These are phyloP conservation scores for Anguilla anguilla DNA, from an alignment of 2,797 vertebrate species.

Conservation along the genomic window DNA sequence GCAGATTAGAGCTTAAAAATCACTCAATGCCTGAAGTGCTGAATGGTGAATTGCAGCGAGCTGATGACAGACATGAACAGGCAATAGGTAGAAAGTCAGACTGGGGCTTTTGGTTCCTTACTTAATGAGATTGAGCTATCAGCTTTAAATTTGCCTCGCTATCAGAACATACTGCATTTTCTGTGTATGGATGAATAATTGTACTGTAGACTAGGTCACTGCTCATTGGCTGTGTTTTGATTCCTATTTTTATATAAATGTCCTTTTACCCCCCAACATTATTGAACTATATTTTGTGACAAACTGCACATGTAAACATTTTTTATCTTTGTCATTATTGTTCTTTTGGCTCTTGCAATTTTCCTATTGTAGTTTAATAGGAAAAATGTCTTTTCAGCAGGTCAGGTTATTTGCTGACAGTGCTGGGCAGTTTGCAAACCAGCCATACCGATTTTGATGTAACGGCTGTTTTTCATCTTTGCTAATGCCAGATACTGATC, in stretches of 20 bases:
- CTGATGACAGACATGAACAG: neutral
- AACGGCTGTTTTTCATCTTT: neutral
- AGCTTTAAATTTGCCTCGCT: neutral
- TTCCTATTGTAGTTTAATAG: neutral
- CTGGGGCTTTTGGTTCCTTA: neutral
- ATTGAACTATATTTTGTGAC: no score
- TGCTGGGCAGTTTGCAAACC: neutral
- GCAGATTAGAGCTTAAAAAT: slow-evolving; percentile 23
- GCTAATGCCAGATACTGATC: neutral
- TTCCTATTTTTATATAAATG: neutral
- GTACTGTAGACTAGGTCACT: neutral
- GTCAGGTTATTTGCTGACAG: no score
- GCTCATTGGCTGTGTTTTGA: neutral
- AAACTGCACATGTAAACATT: neutral
- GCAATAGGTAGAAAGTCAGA: neutral
- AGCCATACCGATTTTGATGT: neutral
- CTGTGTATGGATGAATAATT: neutral
- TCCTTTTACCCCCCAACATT: neutral
- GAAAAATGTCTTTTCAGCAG: neutral
- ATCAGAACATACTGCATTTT: neutral
- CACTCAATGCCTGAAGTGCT: neutral
- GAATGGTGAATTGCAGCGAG: slow-evolving; percentile 7
- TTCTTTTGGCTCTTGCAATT: neutral
- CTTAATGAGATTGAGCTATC: neutral
- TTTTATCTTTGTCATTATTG: neutral